Evolutionary conservation across 1,140 invertebrate genomes (phyloP), one percentile per base, ranked within the genome.

Genomic region (Drosophila nannoptera): DNA sequence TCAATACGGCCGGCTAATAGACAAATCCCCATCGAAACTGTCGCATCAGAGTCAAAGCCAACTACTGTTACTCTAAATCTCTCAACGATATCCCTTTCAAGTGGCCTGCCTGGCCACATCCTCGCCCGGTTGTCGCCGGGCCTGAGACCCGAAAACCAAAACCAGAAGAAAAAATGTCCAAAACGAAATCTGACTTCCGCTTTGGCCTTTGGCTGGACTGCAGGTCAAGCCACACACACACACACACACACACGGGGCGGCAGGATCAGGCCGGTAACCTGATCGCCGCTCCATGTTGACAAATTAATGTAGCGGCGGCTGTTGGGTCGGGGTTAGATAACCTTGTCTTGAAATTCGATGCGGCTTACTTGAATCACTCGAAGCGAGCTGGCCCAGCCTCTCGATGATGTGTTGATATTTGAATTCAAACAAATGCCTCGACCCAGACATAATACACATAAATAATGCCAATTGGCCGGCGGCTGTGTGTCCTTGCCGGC

Each of bases 391-490:
- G n/a, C 29, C 5, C 31, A 36, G 61, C 50, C 49, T 49, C 46
- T 55, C 58, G 55, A 76, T 76, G 68, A 80, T 84, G 76, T 84
- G 80, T 83, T 83, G 77, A 84, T 84, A 77, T 84, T 84, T 80
- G 81, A 77, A 86, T 84, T 86, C 84, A 86, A 78, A 83, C 71
- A 72, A 83, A 73, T 70, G 74, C 45, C 50, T 32, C 42, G 56
- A 67, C 40, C 69, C 68, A 68, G 69, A 68, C 69, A 72, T 62
- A 55, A 55, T 38, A 36, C 65, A 64, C 80, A 84, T 84, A 84
- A 84, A 84, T 84, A 84, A 86, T 36, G 58, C 53, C 65, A 76
- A 78, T 75, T 65, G 63, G 60, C 45, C 49, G 11, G n/a, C 35
- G 43, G 42, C 49, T 32, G 4, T n/a, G 40, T 59, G 42, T 73